Evolutionary conservation across 2,113 vertebrate species (phyloP).

Genomic region (Telmatochromis sp.): DNA sequence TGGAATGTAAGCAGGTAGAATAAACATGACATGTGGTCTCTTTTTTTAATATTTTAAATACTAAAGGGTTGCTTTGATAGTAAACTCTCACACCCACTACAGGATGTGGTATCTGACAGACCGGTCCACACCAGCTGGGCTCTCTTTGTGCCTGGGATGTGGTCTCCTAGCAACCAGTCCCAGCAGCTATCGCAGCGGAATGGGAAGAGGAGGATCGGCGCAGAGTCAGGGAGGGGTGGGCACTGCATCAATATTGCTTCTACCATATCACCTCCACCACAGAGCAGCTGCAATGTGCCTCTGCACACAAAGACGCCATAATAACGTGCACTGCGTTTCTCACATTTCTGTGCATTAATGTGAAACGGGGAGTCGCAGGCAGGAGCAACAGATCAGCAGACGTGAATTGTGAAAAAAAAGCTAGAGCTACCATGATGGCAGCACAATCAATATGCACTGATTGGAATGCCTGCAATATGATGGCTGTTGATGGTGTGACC

Average conservation of each 20-base stretch:
- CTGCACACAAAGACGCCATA: conserved; percentile 50
- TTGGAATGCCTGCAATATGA: neutral
- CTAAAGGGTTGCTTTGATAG: conserved; percentile 32
- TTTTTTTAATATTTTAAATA: neutral
- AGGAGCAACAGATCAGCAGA: neutral
- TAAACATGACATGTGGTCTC: neutral
- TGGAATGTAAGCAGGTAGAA: neutral
- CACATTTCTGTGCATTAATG: neutral
- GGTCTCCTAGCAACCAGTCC: conserved; percentile 91
- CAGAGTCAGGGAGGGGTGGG: conserved; percentile 58
- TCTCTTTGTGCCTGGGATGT: conserved; percentile 87
- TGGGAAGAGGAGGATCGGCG: conserved; percentile 69
- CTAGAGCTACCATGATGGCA: neutral
- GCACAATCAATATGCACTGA: neutral
- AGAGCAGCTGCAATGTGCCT: conserved; percentile 50
- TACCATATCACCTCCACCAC: conserved; percentile 57
- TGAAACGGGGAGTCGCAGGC: neutral
- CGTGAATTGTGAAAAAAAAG: neutral
- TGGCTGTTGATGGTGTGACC: neutral
- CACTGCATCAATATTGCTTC: conserved; percentile 70
- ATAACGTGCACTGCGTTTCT: conserved; percentile 3
- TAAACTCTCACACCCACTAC: conserved; percentile 53
- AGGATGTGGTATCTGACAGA: conserved; percentile 74
- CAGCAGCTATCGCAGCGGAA: conserved; percentile 81
- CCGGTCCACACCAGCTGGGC: conserved; percentile 84